Evolutionary conservation across 2,888 invertebrate genomes (phyloP).

Genomic region (Caenorhabditis drosophilae): DNA sequence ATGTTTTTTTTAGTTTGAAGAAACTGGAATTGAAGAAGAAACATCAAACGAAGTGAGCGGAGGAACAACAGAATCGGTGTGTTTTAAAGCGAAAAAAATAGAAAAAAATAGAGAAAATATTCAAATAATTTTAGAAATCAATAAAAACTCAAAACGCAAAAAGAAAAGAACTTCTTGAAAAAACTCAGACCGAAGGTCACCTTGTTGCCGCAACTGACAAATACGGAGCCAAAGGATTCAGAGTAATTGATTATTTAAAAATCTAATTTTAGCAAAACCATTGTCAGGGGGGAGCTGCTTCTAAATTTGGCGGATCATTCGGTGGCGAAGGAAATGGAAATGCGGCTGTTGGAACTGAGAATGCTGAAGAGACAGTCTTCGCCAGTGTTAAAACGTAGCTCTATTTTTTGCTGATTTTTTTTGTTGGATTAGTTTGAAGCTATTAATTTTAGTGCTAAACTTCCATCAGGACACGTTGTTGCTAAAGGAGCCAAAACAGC

Average conservation of each 20-base stretch:
- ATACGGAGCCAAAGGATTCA: slow-evolving; percentile 44
- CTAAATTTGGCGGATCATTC: slow-evolving; percentile 30
- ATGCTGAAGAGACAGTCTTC: slow-evolving; percentile 42
- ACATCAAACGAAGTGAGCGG: slow-evolving; percentile 8
- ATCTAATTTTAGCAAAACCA: not conserved
- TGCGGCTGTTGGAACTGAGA: slow-evolving; percentile 35
- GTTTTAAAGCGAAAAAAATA: too few relatives aligned
- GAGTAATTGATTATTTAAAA: slow-evolving; percentile 5
- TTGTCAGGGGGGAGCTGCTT: slow-evolving; percentile 27
- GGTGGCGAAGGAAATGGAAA: slow-evolving; percentile 18
- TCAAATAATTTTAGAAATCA: too few relatives aligned
- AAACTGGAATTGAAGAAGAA: slow-evolving; percentile 27
- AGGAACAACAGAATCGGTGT: not conserved
- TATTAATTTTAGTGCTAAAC: slow-evolving; percentile 35
- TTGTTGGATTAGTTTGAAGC: slow-evolving; percentile 1
- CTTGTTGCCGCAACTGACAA: slow-evolving; percentile 33
- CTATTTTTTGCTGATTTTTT: slow-evolving; percentile 4
- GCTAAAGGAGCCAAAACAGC: slow-evolving; percentile 53
- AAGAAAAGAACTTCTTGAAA: slow-evolving; percentile 29
- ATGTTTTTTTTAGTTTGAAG: slow-evolving; percentile 16
- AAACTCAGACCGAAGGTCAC: slow-evolving; percentile 35
- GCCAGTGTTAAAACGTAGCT: slow-evolving; percentile 42
- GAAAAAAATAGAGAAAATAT: too few relatives aligned
- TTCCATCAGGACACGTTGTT: slow-evolving; percentile 30
- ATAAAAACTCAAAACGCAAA: slow-evolving; percentile 19